Evolutionary conservation across 2,113 vertebrate genomes (phyloP).

Genomic region (Leuciscus idus): DNA sequence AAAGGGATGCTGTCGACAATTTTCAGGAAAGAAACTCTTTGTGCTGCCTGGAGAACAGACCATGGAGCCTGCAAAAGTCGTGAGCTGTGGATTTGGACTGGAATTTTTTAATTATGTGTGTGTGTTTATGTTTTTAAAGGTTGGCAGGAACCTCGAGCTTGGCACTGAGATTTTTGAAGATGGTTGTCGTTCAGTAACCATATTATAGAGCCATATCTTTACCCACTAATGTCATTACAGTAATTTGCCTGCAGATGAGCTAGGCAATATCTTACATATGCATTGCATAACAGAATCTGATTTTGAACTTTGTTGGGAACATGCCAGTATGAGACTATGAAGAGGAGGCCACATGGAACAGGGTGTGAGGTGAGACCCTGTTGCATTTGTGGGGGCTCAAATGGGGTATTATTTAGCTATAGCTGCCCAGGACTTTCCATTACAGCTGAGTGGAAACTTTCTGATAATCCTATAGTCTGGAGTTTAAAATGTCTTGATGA

Average conservation of each 20-base stretch:
- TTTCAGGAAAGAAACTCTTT: not conserved
- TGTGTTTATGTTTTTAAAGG: slow-evolving; percentile 12
- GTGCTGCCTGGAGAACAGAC: not conserved
- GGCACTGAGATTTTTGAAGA: slow-evolving; percentile 52
- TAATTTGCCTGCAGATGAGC: slow-evolving; percentile 67
- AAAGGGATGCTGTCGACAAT: slow-evolving; percentile 57
- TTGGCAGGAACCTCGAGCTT: not conserved
- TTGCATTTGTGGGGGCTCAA: slow-evolving; percentile 8
- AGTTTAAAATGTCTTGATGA: slow-evolving; percentile 1
- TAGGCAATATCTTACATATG: slow-evolving; percentile 71
- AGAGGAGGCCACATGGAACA: not conserved
- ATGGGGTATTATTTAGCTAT: slow-evolving; percentile 26
- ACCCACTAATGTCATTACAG: slow-evolving; percentile 78
- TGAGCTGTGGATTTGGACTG: slow-evolving; percentile 44
- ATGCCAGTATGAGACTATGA: slow-evolving; percentile 17
- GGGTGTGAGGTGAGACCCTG: not conserved
- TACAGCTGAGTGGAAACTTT: not conserved
- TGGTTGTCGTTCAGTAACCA: slow-evolving; percentile 61
- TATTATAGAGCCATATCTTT: slow-evolving; percentile 68
- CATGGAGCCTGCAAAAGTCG: slow-evolving; percentile 31
- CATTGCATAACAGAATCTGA: slow-evolving; percentile 61
- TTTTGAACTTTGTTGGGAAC: slow-evolving; percentile 52
- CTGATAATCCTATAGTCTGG: slow-evolving; percentile 13
- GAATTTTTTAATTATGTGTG: not conserved
- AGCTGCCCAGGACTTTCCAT: slow-evolving; percentile 33